These are phyloP conservation scores for Pyrocoelia pectoralis DNA, from an alignment of 2,888 invertebrate species.

Conservation along the genomic window DNA sequence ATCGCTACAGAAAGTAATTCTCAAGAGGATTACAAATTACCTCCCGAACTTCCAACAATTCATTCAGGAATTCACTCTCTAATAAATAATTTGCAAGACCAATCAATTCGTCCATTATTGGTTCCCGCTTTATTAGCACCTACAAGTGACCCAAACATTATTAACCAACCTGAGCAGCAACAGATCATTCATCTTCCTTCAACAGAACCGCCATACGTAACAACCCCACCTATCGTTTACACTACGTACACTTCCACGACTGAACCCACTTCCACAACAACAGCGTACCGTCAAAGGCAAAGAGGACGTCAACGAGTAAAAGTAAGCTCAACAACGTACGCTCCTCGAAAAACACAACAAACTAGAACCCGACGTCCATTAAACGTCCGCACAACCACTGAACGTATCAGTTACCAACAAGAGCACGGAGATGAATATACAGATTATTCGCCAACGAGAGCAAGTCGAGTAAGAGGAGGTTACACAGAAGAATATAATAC, in stretches of 20 bases:
- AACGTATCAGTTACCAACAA: conserved; percentile 24
- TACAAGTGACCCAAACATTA: conserved; percentile 35
- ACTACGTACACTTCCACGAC: neutral
- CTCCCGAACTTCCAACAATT: conserved; percentile 65
- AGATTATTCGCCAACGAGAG: conserved; percentile 25
- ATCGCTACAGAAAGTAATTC: neutral
- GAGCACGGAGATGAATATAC: conserved; percentile 14
- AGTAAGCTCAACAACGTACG: conserved; percentile 54
- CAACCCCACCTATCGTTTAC: neutral
- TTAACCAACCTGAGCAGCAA: conserved; percentile 56
- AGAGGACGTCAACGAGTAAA: conserved; percentile 42
- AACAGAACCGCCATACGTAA: conserved; percentile 1
- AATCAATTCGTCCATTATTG: conserved; percentile 54
- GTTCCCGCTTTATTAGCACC: conserved; percentile 53
- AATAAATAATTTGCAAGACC: conserved; percentile 68
- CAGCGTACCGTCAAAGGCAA: conserved; percentile 27
- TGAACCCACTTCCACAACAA: conserved; percentile 17
- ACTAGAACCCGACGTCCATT: conserved; percentile 37
- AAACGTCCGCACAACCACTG: conserved; percentile 13
- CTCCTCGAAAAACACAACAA: conserved; percentile 36
- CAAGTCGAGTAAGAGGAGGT: conserved; percentile 14
- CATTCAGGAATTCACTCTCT: conserved; percentile 68
- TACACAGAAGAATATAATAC: neutral
- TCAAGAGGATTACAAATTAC: conserved; percentile 58
- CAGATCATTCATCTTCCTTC: neutral